Evolutionary conservation across 2,888 invertebrate genomes (phyloP).

Genomic region (Seladonia tumulorum): DNA sequence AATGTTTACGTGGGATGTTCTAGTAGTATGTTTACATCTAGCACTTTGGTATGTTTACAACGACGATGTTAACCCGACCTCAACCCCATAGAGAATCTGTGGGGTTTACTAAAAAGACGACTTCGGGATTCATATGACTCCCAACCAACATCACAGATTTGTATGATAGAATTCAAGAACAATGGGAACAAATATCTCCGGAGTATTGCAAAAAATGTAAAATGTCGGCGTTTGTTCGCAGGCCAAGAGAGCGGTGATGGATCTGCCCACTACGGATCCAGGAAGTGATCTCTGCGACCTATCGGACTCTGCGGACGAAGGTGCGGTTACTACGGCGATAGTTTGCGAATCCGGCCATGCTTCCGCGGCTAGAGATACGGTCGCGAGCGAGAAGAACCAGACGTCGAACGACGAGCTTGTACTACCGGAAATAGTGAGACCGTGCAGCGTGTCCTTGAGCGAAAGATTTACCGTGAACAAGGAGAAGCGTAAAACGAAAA

Average conservation of each 20-base stretch:
- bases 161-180: no score
- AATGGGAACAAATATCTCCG: no score
- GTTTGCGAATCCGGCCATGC: background rate
- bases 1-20: no score
- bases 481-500: conserved; percentile 64
- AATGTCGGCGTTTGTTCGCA: conserved; percentile 28
- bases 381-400: conserved; percentile 25
- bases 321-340: conserved; percentile 68
- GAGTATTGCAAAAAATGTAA: no score
- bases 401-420: conserved; percentile 49
- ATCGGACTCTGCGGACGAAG: conserved; percentile 87
- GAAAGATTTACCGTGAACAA: conserved; percentile 59
- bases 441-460: conserved; percentile 76
- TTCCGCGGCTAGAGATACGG: background rate
- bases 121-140: no score
- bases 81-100: no score
- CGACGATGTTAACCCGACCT: no score
- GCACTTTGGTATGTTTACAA: no score
- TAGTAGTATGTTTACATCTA: no score
- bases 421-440: conserved; percentile 75
- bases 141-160: no score
- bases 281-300: conserved; percentile 86
- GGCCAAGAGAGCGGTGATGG: conserved; percentile 84
- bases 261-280: conserved; percentile 88
- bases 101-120: no score